A percentile compares a stretch with the other conserved stretches of the same genome.
These are phyloP conservation scores for Lepus oiostolus DNA, from an alignment of 2,797 vertebrate species.

Conservation along the genomic window DNA sequence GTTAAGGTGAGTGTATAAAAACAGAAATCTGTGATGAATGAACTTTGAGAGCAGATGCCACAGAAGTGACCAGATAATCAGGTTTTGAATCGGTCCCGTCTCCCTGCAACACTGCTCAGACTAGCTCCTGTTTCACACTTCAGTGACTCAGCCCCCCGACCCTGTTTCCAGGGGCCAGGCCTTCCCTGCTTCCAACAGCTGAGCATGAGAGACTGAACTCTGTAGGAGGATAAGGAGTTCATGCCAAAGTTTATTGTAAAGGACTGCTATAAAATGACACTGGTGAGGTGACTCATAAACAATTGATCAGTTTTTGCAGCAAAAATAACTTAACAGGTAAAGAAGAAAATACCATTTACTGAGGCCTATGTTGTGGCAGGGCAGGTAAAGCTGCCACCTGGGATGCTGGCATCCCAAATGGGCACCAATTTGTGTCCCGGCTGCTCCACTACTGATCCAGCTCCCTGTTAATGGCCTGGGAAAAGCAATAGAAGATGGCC, in stretches of 20 bases:
- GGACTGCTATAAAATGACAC: not conserved
- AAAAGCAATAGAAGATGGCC: no score
- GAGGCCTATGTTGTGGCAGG: no score
- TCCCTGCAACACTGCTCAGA: not conserved
- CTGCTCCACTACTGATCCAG: no score
- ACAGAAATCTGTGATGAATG: slow-evolving; percentile 41
- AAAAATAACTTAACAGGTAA: not conserved
- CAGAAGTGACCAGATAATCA: slow-evolving; percentile 52
- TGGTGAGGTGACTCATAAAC: not conserved
- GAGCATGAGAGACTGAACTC: not conserved
- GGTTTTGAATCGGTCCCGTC: slow-evolving; percentile 15
- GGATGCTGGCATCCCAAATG: no score
- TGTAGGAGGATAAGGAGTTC: not conserved
- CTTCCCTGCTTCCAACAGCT: not conserved
- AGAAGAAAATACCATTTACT: not conserved
- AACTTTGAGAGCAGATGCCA: slow-evolving; percentile 14
- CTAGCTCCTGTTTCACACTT: not conserved
- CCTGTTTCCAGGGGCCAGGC: not conserved
- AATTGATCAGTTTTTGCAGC: not conserved
- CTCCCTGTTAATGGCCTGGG: no score
- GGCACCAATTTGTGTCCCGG: no score
- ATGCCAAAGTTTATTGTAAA: not conserved
- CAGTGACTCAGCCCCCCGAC: not conserved
- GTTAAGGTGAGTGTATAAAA: slow-evolving; percentile 10
- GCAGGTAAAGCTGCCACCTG: no score